Conservation (phyloP, 2,113 vertebrate genomes). For the Atractosteus spatula region DNA sequence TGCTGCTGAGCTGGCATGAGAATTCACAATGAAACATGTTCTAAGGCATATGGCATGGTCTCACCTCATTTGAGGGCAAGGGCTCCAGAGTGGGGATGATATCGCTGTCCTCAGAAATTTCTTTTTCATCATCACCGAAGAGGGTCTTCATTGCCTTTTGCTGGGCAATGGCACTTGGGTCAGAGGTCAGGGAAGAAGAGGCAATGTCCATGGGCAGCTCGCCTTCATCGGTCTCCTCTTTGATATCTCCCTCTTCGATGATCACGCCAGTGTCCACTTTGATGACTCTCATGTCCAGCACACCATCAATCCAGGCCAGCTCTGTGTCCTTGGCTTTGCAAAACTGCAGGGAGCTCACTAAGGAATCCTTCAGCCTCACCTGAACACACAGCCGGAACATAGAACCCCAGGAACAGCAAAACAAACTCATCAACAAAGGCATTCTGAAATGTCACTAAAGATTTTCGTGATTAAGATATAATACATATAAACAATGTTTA, state of each 20-base stretch:
- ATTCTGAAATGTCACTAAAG: no score
- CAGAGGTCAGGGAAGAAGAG: constrained; percentile 47
- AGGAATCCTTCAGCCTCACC: constrained; percentile 95
- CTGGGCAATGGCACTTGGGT: constrained; percentile 74
- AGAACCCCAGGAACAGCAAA: neutral
- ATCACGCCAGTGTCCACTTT: constrained; percentile 96
- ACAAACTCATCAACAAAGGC: neutral
- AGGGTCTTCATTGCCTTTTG: constrained; percentile 91
- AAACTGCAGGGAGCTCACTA: constrained; percentile 97
- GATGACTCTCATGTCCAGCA: constrained; percentile 94
- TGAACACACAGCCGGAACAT: constrained; percentile 34
- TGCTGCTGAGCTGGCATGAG: no score
- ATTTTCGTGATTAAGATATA: no score
- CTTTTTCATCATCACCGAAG: constrained; percentile 89
- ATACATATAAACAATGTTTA: no score
- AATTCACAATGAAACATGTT: no score
- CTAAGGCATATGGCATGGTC: neutral
- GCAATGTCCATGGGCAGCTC: constrained; percentile 80
- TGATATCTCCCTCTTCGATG: constrained; percentile 83
- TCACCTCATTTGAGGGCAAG: constrained; percentile 83
- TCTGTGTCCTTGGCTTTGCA: constrained; percentile 96
- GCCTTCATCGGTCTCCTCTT: constrained; percentile 77
- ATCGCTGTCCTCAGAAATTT: constrained; percentile 87
- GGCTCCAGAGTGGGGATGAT: constrained; percentile 95
- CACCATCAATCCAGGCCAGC: constrained; percentile 94